Base-by-base conservation (phyloP, 2,113 vertebrate genomes). In the Neofelis nebulosa region DNA sequence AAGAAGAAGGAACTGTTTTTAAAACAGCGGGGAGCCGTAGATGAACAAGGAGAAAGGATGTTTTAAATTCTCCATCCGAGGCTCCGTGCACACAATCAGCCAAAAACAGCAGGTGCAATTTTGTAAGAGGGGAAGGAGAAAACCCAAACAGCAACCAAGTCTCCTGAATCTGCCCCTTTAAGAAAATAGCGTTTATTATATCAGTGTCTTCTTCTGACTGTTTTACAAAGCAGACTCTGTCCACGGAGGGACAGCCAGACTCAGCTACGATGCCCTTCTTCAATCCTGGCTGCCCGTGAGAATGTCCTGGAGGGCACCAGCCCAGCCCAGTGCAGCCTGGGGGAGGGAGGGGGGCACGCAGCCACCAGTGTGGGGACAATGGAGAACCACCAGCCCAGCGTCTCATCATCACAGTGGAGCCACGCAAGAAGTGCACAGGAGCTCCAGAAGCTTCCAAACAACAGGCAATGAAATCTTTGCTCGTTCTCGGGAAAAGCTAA, bases 311-410 rank as follows among this genome's bases (percentile, higher is more conserved):
- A 12, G 31, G 50, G 16, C 16, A 18, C 2, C 5, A 9, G 21
- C 41, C 23, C 38, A 52, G 66, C 63, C 9, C 29, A 10, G 5
- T 0, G 5, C 3, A 3, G 66, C 27, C 48, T 45, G 45, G 45
- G 45, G 9, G 68, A 31, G 55, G 38, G 38, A 38, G 13, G 50
- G 19, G 41, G 2, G 1, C 11, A 41, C 2, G 63, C 48, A 10
- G 57, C 80, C 48, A 13, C 15, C 36, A 1, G 13, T 2, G 2
- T 0, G 33, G 15, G 27, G 25, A 50, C 5, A 0, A 0, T 2
- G 3, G 19, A 33, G 33, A 31, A n/a, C n/a, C 7, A 12, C 57
- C 5, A 2, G 52, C 52, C 52, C 57, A 61, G 57, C 3, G 21
- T 61, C 7, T 23, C 45, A 8, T 23, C 57, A 61, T 61, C 21